These are phyloP conservation scores for Sitophilus oryzae DNA, from an alignment of 1,140 invertebrate species.

Conservation along the genomic window DNA sequence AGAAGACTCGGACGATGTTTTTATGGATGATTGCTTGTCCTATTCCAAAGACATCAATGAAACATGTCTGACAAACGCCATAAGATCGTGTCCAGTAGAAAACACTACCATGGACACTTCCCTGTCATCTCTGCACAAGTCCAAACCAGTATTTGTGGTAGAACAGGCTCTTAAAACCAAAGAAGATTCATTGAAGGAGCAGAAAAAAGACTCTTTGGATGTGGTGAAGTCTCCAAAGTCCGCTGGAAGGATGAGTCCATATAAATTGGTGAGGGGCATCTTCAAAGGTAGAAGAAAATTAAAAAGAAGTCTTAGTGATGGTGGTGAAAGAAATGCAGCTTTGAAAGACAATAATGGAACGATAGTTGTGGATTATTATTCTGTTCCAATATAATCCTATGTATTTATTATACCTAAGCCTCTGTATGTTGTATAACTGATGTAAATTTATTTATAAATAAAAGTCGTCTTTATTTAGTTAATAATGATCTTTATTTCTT, in stretches of 20 bases:
- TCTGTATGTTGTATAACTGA: no score
- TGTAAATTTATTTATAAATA: no score
- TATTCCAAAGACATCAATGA: constrained; percentile 18
- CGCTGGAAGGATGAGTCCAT: constrained; percentile 17
- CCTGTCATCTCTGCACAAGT: constrained; percentile 36
- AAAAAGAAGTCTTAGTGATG: constrained; percentile 31
- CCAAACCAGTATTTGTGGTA: constrained; percentile 30
- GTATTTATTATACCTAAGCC: no score
- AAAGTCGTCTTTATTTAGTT: no score
- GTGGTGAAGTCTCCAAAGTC: neutral
- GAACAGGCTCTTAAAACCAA: constrained; percentile 24
- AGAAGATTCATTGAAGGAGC: constrained; percentile 12
- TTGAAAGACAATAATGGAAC: constrained; percentile 11
- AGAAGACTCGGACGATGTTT: constrained; percentile 32
- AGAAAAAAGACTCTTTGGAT: constrained; percentile 39
- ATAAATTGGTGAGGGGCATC: constrained; percentile 19
- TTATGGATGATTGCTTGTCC: constrained; percentile 13
- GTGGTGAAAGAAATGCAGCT: constrained; percentile 11
- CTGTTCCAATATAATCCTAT: constrained; percentile 15
- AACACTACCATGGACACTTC: constrained; percentile 13
- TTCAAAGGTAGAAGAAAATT: constrained; percentile 22
- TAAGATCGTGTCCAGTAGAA: neutral
- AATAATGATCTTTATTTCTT: no score
- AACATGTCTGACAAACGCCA: constrained; percentile 10
- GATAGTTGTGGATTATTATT: constrained; percentile 17